These are phyloP conservation scores for Alouatta palliata DNA, from an alignment of 2,113 vertebrate genomes.

Conservation along the genomic window DNA sequence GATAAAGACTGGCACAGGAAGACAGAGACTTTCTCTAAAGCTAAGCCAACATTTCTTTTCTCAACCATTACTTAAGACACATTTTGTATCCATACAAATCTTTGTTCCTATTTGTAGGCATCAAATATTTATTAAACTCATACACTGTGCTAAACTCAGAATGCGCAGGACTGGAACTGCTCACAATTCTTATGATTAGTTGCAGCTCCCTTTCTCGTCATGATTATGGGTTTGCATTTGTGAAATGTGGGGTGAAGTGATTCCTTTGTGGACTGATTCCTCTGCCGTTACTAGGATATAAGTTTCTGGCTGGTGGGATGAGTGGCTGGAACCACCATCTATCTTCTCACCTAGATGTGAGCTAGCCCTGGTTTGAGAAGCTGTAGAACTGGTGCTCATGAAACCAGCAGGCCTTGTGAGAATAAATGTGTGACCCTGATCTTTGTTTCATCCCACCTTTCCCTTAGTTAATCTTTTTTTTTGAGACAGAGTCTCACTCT, in stretches of 20 bases:
- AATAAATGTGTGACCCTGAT: background rate
- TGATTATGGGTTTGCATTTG: background rate
- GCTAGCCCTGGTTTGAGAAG: background rate
- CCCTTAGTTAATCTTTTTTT: background rate
- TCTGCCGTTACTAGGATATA: background rate
- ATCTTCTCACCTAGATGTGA: background rate
- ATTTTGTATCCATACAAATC: background rate
- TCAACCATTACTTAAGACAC: background rate
- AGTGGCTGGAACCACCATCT: no score
- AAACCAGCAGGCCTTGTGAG: background rate
- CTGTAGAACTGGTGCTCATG: no score
- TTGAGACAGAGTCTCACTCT: no score
- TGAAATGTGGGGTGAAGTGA: no score
- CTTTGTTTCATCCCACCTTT: background rate
- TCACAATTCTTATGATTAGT: background rate
- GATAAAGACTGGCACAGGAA: background rate
- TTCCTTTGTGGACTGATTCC: background rate
- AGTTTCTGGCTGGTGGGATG: no score
- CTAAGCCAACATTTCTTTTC: background rate
- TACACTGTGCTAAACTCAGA: background rate
- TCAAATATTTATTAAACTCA: background rate
- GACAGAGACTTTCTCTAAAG: background rate
- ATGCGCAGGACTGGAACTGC: no score
- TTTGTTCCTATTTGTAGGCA: background rate
- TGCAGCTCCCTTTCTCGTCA: background rate